phyloP scores from a whole-genome alignment of 2,888 invertebrate species.

The Drosophila paramelanica region DNA sequence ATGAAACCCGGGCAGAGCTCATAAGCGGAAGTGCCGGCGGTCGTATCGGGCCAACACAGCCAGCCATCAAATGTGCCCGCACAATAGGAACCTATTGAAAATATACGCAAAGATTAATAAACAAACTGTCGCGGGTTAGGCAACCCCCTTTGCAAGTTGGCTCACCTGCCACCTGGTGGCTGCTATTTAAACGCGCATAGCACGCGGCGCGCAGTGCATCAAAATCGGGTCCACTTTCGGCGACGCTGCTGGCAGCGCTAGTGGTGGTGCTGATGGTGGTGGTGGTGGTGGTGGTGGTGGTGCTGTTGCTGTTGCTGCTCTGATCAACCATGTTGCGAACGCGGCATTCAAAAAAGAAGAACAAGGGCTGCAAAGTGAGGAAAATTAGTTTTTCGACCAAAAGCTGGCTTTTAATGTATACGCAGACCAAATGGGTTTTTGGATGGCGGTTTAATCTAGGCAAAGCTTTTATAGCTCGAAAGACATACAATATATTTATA shows the following conservation, averaged over 20 bases:
- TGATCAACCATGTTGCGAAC: conserved; percentile 57
- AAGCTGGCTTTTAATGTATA: conserved; percentile 31
- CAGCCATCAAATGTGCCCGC: conserved; percentile 92
- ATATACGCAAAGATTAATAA: conserved; percentile 13
- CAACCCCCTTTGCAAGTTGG: background rate
- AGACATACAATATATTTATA: background rate
- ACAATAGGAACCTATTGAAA: conserved; percentile 87
- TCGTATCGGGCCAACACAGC: conserved; percentile 92
- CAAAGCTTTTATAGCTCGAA: conserved; percentile 15
- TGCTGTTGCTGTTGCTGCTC: conserved; percentile 24
- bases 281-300: background rate
- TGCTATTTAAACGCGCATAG: conserved; percentile 75
- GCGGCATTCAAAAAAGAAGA: conserved; percentile 34
- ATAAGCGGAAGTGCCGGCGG: conserved; percentile 88
- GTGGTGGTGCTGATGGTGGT: conserved; percentile 22
- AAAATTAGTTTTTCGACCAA: conserved; percentile 53
- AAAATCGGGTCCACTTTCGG: conserved; percentile 75
- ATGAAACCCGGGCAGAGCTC: conserved; percentile 91
- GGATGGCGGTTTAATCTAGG: conserved; percentile 34
- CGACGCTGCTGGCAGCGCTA: conserved; percentile 19
- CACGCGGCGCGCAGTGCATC: conserved; percentile 79
- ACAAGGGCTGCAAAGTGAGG: conserved; percentile 33
- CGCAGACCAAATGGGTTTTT: conserved; percentile 51
- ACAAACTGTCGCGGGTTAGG: conserved; percentile 15
- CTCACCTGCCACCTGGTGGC: conserved; percentile 71